Evolutionary conservation across 2,888 invertebrate genomes (phyloP).

Genomic region (Cheilosia pagana): DNA sequence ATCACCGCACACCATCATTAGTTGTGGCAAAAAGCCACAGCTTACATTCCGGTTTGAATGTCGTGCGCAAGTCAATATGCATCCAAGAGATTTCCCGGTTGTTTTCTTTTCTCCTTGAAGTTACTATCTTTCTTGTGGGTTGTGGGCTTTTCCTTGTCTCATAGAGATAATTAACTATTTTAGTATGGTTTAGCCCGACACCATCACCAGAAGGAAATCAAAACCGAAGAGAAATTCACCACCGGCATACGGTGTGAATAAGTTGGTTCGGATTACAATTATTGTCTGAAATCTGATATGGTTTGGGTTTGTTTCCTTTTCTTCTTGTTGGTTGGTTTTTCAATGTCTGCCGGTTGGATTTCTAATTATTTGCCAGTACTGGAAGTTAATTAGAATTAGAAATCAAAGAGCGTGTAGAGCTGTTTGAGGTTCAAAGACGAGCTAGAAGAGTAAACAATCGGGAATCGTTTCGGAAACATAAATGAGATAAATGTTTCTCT

Average conservation of each 20-base stretch:
- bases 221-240: slow-evolving; percentile 50
- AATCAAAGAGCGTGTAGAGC: slow-evolving; percentile 25
- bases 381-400: slow-evolving; percentile 61
- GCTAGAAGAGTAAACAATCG: slow-evolving; percentile 5
- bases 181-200: slow-evolving; percentile 15
- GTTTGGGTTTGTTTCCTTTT: slow-evolving; percentile 29
- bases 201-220: slow-evolving; percentile 37
- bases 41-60: slow-evolving; percentile 54
- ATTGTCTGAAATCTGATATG: slow-evolving; percentile 55
- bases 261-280: slow-evolving; percentile 59
- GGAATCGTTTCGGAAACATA: background rate
- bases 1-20: slow-evolving; percentile 36
- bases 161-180: slow-evolving; percentile 63
- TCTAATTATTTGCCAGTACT: slow-evolving; percentile 41
- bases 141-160: slow-evolving; percentile 51
- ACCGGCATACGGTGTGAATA: slow-evolving; percentile 42
- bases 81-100: slow-evolving; percentile 36
- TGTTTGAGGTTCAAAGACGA: background rate
- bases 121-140: slow-evolving; percentile 40
- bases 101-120: slow-evolving; percentile 51
- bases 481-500: slow-evolving; percentile 7
- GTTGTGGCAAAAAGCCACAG: slow-evolving; percentile 56
- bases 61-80: slow-evolving; percentile 55
- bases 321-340: slow-evolving; percentile 23
- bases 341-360: slow-evolving; percentile 45